phyloP scores from a whole-genome alignment of 2,888 invertebrate species.

The Clostera curtula region DNA sequence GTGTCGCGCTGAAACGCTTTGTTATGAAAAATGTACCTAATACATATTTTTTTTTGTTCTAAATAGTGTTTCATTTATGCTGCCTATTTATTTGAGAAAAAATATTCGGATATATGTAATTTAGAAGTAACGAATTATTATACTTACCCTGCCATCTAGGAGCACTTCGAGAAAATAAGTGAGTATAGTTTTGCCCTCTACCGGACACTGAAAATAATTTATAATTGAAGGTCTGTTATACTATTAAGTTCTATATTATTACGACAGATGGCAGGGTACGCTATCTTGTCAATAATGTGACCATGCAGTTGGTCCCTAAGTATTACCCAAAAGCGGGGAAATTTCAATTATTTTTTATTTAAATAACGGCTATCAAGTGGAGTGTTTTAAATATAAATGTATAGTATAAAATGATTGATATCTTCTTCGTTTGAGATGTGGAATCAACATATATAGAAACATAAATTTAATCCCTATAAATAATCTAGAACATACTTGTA shows the following conservation, averaged over 20 bases:
- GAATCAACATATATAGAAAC: no score
- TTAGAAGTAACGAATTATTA: not conserved
- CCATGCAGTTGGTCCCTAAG: no score
- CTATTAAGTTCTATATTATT: no score
- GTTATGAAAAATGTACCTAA: constrained; percentile 60
- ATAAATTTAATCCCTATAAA: no score
- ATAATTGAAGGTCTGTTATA: not conserved
- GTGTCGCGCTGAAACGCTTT: constrained; percentile 48
- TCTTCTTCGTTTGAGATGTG: no score
- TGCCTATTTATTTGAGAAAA: no score
- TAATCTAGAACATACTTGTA: no score
- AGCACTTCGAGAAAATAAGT: not conserved
- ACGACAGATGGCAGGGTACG: no score
- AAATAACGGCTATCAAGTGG: not conserved
- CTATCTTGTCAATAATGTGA: no score
- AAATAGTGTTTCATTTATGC: constrained; percentile 35
- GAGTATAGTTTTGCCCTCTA: not conserved
- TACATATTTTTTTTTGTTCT: constrained; percentile 63
- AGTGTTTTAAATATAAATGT: no score
- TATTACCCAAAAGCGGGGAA: not conserved
- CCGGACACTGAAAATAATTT: not conserved
- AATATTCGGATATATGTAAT: no score
- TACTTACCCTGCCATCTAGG: constrained; percentile 3
- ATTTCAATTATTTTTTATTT: not conserved
- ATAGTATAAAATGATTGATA: no score